Evolutionary conservation across 2,888 invertebrate species (phyloP).

Genomic region (Digitonthophagus gazella): DNA sequence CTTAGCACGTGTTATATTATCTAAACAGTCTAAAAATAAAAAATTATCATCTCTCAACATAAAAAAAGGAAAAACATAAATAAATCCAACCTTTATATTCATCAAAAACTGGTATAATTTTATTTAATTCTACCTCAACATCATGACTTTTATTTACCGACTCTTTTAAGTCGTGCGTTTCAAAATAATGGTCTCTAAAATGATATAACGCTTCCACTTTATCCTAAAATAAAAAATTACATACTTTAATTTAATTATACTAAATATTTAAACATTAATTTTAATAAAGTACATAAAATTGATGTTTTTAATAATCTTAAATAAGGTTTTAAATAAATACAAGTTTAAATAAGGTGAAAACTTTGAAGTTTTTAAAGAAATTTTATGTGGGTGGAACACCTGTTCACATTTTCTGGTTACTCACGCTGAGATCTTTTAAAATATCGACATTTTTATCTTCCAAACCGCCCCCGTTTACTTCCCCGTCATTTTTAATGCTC

Average conservation of each 20-base stretch:
- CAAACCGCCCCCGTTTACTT: neutral
- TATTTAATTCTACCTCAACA: constrained; percentile 62
- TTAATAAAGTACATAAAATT: neutral
- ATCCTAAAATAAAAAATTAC: constrained; percentile 58
- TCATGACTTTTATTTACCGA: constrained; percentile 65
- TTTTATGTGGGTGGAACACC: constrained; percentile 36
- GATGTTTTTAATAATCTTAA: too few species aligned
- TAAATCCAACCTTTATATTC: constrained; percentile 60
- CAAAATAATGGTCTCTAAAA: constrained; percentile 78
- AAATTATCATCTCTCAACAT: neutral
- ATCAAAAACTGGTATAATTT: constrained; percentile 62
- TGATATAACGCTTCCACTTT: constrained; percentile 64
- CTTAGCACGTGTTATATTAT: constrained; percentile 54
- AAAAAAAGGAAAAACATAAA: constrained; percentile 14
- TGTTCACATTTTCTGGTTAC: constrained; percentile 34
- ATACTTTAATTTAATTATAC: too few species aligned
- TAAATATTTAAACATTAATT: too few species aligned
- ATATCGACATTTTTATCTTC: constrained; percentile 33
- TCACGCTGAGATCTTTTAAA: constrained; percentile 41
- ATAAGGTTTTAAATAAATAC: too few species aligned
- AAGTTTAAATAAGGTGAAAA: constrained; percentile 17
- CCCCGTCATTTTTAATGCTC: neutral
- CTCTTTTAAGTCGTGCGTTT: constrained; percentile 66
- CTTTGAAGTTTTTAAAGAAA: too few species aligned
- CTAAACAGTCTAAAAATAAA: constrained; percentile 43